A percentile compares a stretch with the other conserved stretches of the same genome.
Conservation (phyloP, 64 coral and sea anemone species). For the Porites australiensis region DNA sequence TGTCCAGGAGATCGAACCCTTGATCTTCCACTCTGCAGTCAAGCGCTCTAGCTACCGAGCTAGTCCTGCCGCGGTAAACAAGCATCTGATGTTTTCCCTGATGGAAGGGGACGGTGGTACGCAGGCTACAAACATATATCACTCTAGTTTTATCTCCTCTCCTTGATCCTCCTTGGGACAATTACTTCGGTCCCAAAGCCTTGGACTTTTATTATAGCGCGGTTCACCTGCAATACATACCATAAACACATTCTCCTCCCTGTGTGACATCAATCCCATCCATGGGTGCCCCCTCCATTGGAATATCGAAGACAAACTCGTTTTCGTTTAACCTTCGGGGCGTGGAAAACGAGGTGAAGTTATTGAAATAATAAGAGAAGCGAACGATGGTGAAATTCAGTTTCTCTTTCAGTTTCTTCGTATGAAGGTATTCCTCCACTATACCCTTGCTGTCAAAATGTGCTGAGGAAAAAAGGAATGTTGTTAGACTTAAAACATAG, state of each 20-base stretch:
- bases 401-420: slow-evolving; percentile 42
- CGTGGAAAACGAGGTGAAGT: slow-evolving; percentile 9
- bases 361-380: slow-evolving; percentile 70
- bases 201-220: too few species aligned
- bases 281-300: slow-evolving; percentile 73
- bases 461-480: slow-evolving; percentile 15
- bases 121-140: too few species aligned
- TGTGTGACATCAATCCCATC: slow-evolving; percentile 69
- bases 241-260: slow-evolving; percentile 71
- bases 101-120: too few species aligned
- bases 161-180: too few species aligned
- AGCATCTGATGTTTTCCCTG: too few species aligned
- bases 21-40: too few species aligned
- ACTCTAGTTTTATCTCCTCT: too few species aligned
- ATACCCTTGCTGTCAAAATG: slow-evolving; percentile 85
- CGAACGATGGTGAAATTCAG: slow-evolving; percentile 70
- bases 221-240: slow-evolving; percentile 17
- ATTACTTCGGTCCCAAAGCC: too few species aligned
- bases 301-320: slow-evolving; percentile 20
- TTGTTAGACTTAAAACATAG: not conserved
- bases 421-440: slow-evolving; percentile 78
- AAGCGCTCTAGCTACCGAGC: too few species aligned
- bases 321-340: slow-evolving; percentile 58
- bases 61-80: too few species aligned
- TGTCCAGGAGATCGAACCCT: too few species aligned